Base-by-base conservation (phyloP, 2,797 vertebrate species). In the Centroberyx gerrardi region DNA sequence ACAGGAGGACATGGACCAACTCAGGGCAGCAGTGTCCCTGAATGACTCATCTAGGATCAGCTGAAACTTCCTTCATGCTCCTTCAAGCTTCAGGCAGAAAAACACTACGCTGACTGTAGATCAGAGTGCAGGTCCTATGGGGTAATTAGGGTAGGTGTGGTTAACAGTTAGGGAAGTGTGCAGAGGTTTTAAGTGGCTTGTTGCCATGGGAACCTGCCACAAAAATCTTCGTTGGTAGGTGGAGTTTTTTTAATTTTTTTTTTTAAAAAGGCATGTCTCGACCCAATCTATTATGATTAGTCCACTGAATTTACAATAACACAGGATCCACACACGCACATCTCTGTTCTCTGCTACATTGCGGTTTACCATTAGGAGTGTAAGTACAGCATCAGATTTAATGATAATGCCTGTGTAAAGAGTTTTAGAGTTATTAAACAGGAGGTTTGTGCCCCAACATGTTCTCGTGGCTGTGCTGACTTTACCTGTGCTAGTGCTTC, bases 141-240 rank as follows among this genome's bases (percentile, higher is more conserved):
- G 73, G 81, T 75, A 84, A 81, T 74, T 82, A 66, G 84, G 73
- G 56, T 61, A 85, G 90, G 87, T 86, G 90, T 88, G 88, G 88
- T 90, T 78, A 83, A 73, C 69, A 78, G 44, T 84, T 74, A 66
- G 52, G 63, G 77, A 86, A 81, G 73, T 78, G 69, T 78, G 77
- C 81, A 70, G 46, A 80, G 72, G 81, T 83, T 42, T 74, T 87
- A 86, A 89, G 80, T 78, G 82, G 49, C 62, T 73, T 87, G 86
- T 90, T 90, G 78, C 79, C 86, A 82, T 69, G 64, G 72, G 15
- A 79, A 85, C 74, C 27, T 17, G 40, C 82, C 80, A 78, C 83
- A 81, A 86, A 90, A 83, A 72, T 79, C 44, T 72, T 67, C 4
- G n/a, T 62, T 70, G 74, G 60, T 62, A 33, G 64, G 82, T 74